Conservation (phyloP, 2,797 vertebrate species). For the Apogon hyalosoma region DNA sequence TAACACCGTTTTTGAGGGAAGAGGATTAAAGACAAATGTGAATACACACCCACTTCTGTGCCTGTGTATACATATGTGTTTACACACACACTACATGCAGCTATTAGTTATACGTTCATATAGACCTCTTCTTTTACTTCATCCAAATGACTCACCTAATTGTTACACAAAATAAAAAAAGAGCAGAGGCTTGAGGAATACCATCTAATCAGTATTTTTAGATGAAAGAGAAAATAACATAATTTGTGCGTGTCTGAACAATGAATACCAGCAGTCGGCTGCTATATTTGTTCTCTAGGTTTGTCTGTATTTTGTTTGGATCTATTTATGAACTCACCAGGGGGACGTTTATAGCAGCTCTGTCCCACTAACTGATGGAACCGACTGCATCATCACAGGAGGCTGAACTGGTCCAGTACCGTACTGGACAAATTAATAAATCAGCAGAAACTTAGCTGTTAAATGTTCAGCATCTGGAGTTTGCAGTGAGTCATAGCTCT, state of each 20-base stretch:
- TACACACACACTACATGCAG: slow-evolving; percentile 1
- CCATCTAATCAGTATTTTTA: slow-evolving; percentile 72
- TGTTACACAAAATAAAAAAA: slow-evolving; percentile 31
- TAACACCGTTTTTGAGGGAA: background rate
- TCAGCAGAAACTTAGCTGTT: slow-evolving; percentile 23
- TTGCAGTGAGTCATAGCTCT: background rate
- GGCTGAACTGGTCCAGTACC: slow-evolving; percentile 55
- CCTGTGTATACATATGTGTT: background rate
- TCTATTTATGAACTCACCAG: slow-evolving; percentile 72
- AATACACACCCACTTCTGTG: background rate
- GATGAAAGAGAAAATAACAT: slow-evolving; percentile 70
- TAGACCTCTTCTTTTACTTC: slow-evolving; percentile 13
- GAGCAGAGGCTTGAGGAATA: slow-evolving; percentile 52
- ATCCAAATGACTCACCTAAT: slow-evolving; percentile 57
- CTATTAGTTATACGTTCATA: slow-evolving; percentile 4
- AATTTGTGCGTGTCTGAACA: slow-evolving; percentile 47
- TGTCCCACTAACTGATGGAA: slow-evolving; percentile 63
- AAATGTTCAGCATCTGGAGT: slow-evolving; percentile 43
- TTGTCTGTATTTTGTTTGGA: slow-evolving; percentile 58
- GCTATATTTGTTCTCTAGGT: slow-evolving; percentile 59
- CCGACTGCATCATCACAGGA: slow-evolving; percentile 51
- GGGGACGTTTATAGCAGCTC: slow-evolving; percentile 65
- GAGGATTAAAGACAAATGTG: background rate
- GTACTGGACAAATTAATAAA: slow-evolving; percentile 44
- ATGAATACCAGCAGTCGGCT: slow-evolving; percentile 39